Evolutionary conservation across 2,113 vertebrate species (phyloP).

Genomic region (Dolichallabes microphthalmus): DNA sequence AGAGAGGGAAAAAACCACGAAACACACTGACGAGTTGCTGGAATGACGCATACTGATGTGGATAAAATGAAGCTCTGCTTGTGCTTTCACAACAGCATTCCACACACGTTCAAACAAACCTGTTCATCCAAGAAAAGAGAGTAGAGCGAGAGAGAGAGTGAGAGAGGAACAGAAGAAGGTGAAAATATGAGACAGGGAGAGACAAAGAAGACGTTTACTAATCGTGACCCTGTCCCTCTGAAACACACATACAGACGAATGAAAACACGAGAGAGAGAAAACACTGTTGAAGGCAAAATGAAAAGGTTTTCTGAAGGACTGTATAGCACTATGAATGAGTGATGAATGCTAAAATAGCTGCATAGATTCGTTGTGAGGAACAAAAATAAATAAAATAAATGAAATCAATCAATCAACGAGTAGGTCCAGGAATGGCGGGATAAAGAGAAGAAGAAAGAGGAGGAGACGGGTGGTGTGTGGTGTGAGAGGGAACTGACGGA

Average conservation of each 20-base stretch:
- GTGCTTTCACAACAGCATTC: slow-evolving; percentile 45
- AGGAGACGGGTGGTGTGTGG: not conserved
- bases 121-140: slow-evolving; percentile 25
- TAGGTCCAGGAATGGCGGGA: not conserved
- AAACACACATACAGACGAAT: not conserved
- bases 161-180: not conserved
- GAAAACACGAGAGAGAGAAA: too few species aligned
- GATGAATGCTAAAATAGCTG: not conserved
- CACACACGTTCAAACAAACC: slow-evolving; percentile 50
- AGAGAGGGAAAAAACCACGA: not conserved
- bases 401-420: not conserved
- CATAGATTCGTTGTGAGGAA: not conserved
- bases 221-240: not conserved
- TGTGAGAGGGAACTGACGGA: slow-evolving; percentile 14
- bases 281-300: not conserved
- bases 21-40: not conserved
- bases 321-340: not conserved
- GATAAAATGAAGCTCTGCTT: slow-evolving; percentile 28
- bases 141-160: not conserved
- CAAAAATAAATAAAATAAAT: not conserved
- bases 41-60: slow-evolving; percentile 36
- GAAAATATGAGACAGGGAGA: not conserved
- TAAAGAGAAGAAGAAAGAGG: slow-evolving; percentile 11
- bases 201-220: not conserved
- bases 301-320: not conserved